phyloP scores from a whole-genome alignment of 2,113 vertebrate genomes.

The Cyrtonyx montezumae region DNA sequence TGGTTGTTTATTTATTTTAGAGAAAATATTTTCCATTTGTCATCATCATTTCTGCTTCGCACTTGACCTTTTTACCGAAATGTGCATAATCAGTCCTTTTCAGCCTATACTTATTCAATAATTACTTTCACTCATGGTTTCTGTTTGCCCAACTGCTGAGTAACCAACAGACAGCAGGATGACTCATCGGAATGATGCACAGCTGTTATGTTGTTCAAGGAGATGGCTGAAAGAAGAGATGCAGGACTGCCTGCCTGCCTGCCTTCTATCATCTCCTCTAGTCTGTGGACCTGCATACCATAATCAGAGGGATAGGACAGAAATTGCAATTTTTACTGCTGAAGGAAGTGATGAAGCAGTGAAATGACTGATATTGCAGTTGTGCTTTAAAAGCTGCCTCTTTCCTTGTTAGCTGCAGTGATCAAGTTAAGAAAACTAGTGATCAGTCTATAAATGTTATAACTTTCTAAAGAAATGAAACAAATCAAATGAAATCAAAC shows the following conservation, averaged over 20 bases:
- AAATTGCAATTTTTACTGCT: background rate
- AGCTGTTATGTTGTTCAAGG: background rate
- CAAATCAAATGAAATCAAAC: background rate
- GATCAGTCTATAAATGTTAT: background rate
- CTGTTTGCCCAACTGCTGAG: background rate
- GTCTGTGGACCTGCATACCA: background rate
- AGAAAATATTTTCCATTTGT: slow-evolving; percentile 49
- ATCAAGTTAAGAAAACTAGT: background rate
- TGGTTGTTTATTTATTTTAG: slow-evolving; percentile 37
- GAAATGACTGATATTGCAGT: background rate
- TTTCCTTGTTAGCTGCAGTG: background rate
- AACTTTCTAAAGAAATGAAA: background rate
- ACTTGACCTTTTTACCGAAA: slow-evolving; percentile 66
- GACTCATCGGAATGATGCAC: background rate
- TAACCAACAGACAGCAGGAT: background rate
- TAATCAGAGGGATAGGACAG: background rate
- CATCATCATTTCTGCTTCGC: slow-evolving; percentile 12
- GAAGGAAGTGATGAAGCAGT: background rate
- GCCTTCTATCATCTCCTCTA: background rate
- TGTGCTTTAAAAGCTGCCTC: background rate
- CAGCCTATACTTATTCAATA: background rate
- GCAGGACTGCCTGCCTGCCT: background rate
- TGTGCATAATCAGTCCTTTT: background rate
- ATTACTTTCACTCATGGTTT: slow-evolving; percentile 12
- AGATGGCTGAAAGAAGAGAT: background rate